Evolutionary conservation across 92 coral and sea anemone genomes (phyloP), one percentile per base, ranked within the genome.

Genomic region (Porites cylindrica): DNA sequence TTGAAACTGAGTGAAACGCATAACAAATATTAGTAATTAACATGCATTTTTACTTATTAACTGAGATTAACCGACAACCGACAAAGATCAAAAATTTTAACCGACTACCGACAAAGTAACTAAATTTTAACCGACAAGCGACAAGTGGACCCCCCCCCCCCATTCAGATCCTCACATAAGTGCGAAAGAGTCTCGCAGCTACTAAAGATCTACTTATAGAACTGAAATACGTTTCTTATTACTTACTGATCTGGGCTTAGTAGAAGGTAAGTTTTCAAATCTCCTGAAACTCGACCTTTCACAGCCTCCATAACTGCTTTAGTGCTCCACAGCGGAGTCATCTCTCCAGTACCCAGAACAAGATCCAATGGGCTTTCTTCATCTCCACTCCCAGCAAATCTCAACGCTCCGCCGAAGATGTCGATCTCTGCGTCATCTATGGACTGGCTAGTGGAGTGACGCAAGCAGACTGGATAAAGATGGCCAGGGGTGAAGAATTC

Each of bases 401-500:
- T 82, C 51, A 91, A n/a, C 51, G 93, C 29, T 2, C 79, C 89
- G 8, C 90, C 77, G 68, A 62, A 56, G 66, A 69, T 53, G 38
- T 70, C 75, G 61, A 58, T 20, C 64, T 19, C 19, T 14, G 83
- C 91, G 75, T 91, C 88, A 66, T 91, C 93, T 6, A 32, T 60
- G 8, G 81, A 70, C 19, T 69, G 64, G 4, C 71, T n/a, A 67
- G 81, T 86, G 17, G 88, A 70, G 79, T 91, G 93, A n/a, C 93
- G 91, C 14, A 91, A 82, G 50, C 93, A 72, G 20, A 91, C 91
- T 18, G 91, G 91, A 64, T 67, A 91, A 7, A 80, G 18, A 14
- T 70, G 61, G 5, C 91, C 93, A 10, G 93, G 91, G 14, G 76
- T 79, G 58, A 91, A 91, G 29, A 91, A 91, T 74, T 86, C 91